phyloP scores from a whole-genome alignment of 2,113 vertebrate species.

The Tringa solitaria region DNA sequence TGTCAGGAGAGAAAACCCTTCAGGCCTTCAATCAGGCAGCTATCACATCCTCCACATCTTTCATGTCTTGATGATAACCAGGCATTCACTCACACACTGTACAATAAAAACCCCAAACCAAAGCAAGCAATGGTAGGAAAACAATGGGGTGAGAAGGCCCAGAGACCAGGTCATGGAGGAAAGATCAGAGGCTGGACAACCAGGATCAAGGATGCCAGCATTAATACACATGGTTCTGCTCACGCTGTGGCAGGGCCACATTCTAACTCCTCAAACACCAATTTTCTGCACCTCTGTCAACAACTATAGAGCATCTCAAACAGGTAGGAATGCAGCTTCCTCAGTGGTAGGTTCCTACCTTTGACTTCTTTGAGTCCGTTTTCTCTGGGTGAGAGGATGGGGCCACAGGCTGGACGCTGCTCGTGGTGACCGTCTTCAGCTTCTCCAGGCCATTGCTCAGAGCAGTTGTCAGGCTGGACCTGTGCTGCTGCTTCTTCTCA shows the following conservation, averaged over 20 bases:
- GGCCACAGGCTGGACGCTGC: slow-evolving; percentile 70
- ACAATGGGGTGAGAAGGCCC: fast-evolving
- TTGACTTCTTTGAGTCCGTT: slow-evolving; percentile 74
- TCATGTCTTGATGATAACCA: fast-evolving
- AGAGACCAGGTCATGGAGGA: neutral
- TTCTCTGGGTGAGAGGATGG: slow-evolving; percentile 70
- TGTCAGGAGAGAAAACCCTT: neutral
- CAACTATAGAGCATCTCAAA: fast-evolving
- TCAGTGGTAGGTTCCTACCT: slow-evolving; percentile 65
- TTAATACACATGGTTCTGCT: neutral
- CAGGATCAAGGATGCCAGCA: no score
- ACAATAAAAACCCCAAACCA: fast-evolving
- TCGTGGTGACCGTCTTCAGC: slow-evolving; percentile 77
- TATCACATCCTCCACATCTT: neutral
- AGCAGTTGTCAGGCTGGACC: slow-evolving; percentile 74
- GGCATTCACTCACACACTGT: neutral
- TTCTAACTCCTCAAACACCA: neutral
- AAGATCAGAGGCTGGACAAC: neutral
- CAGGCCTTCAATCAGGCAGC: neutral
- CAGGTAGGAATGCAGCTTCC: neutral
- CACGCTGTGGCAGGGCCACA: fast-evolving
- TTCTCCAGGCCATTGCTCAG: slow-evolving; percentile 85
- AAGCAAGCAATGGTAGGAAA: neutral
- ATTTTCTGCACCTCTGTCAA: neutral
- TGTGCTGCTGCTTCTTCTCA: slow-evolving; percentile 76